Conservation (phyloP, 2,113 vertebrate genomes). For the Fulmarus glacialis region DNA sequence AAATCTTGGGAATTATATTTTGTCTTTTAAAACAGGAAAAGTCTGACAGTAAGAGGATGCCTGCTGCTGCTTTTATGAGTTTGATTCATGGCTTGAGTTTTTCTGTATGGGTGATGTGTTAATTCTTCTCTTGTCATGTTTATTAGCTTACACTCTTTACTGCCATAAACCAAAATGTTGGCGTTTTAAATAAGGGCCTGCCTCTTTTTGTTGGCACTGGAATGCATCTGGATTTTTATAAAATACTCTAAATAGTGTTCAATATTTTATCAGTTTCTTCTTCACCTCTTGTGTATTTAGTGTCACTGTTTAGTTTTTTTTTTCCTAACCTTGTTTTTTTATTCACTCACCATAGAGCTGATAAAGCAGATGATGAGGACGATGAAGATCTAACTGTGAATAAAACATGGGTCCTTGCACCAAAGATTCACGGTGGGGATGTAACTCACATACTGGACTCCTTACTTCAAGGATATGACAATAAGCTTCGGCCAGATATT, state of each 20-base stretch:
- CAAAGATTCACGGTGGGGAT: conserved; percentile 94
- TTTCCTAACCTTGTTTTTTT: conserved; percentile 15
- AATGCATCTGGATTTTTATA: not conserved
- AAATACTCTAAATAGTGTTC: not conserved
- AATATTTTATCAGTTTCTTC: not conserved
- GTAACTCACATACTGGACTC: conserved; percentile 94
- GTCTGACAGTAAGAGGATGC: not conserved
- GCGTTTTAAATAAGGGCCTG: not conserved
- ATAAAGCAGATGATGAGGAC: conserved; percentile 92
- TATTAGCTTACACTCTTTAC: not conserved
- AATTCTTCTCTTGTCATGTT: not conserved
- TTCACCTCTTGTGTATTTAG: not conserved
- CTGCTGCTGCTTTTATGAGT: not conserved
- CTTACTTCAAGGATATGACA: conserved; percentile 93
- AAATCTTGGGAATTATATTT: not conserved
- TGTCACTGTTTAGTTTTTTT: not conserved
- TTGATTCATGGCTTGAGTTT: not conserved
- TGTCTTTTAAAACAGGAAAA: not conserved
- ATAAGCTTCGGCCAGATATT: conserved; percentile 94
- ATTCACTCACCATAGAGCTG: conserved; percentile 68
- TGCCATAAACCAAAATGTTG: not conserved
- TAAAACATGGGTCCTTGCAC: conserved; percentile 96
- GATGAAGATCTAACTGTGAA: conserved; percentile 93
- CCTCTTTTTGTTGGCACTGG: not conserved
- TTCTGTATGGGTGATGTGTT: not conserved